Evolutionary conservation across 2,113 vertebrate genomes (phyloP).

Genomic region (Polypterus senegalus): DNA sequence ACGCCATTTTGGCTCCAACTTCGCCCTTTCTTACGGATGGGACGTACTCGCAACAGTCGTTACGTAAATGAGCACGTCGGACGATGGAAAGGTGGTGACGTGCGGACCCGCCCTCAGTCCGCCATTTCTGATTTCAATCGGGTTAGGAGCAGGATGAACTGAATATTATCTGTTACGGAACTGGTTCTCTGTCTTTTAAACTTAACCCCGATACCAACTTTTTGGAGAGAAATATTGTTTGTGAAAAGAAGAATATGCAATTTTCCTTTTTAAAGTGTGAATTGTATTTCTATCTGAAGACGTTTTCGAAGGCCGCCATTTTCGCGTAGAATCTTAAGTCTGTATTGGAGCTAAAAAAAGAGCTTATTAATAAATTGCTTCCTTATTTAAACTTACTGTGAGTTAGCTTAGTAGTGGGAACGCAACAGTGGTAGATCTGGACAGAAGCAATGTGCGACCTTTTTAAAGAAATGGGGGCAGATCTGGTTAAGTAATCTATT

Average conservation of each 20-base stretch:
- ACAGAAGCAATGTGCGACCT: slow-evolving; percentile 4
- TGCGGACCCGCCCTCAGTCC: slow-evolving; percentile 51
- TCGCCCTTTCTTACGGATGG: neutral
- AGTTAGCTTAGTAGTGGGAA: slow-evolving; percentile 11
- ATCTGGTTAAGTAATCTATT: neutral
- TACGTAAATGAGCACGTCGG: slow-evolving; percentile 4
- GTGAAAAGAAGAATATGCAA: slow-evolving; percentile 25
- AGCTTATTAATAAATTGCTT: slow-evolving; percentile 24
- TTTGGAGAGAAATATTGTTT: neutral
- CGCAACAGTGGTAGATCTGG: slow-evolving; percentile 9
- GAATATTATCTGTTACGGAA: slow-evolving; percentile 15
- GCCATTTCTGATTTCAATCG: slow-evolving; percentile 51
- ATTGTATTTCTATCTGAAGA: slow-evolving; percentile 39
- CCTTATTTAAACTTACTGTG: slow-evolving; percentile 20
- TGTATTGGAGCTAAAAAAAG: slow-evolving; percentile 29
- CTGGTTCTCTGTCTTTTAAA: neutral
- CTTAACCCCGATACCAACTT: neutral
- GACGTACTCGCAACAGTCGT: neutral
- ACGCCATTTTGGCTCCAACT: neutral
- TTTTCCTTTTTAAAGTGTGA: slow-evolving; percentile 17
- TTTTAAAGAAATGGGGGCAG: neutral
- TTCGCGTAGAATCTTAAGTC: slow-evolving; percentile 34
- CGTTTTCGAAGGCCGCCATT: slow-evolving; percentile 64
- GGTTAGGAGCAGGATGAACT: slow-evolving; percentile 26
- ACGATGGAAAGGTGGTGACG: slow-evolving; percentile 28